Conservation (phyloP, 1,140 invertebrate species). For the Elymnias hypermnestra region DNA sequence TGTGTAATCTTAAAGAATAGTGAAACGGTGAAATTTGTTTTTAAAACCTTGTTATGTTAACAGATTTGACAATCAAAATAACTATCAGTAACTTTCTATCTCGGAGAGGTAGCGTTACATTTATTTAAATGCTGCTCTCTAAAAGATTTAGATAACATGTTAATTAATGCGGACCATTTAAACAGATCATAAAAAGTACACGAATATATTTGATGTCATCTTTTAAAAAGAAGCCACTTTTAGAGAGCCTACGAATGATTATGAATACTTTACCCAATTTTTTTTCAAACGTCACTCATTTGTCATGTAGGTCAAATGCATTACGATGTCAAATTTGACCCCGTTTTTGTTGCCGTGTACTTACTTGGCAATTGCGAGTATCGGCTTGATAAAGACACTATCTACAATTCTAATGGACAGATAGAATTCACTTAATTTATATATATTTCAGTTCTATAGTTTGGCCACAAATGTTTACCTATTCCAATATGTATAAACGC, state of each 20-base stretch:
- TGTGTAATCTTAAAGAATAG: too few relatives aligned
- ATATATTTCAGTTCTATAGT: too few relatives aligned
- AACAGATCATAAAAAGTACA: background rate
- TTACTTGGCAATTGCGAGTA: conserved; percentile 12
- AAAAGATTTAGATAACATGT: background rate
- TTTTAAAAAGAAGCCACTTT: background rate
- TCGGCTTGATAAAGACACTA: conserved; percentile 12
- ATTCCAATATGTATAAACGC: too few relatives aligned
- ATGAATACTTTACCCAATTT: conserved; percentile 21
- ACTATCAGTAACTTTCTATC: background rate
- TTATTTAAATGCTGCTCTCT: background rate
- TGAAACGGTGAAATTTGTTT: too few relatives aligned
- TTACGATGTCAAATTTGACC: conserved; percentile 63
- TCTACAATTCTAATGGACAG: background rate
- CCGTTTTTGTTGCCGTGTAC: conserved; percentile 33
- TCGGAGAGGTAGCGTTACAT: background rate
- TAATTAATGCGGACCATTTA: background rate
- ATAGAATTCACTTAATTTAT: too few relatives aligned
- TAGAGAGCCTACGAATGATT: background rate
- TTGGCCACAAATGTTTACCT: too few relatives aligned
- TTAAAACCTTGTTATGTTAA: background rate
- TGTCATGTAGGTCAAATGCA: conserved; percentile 59
- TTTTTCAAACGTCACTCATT: conserved; percentile 49
- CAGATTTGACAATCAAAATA: background rate
- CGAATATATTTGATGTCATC: background rate